phyloP scores from a whole-genome alignment of 2,797 vertebrate genomes.

The Acrocephalus scirpaceus region DNA sequence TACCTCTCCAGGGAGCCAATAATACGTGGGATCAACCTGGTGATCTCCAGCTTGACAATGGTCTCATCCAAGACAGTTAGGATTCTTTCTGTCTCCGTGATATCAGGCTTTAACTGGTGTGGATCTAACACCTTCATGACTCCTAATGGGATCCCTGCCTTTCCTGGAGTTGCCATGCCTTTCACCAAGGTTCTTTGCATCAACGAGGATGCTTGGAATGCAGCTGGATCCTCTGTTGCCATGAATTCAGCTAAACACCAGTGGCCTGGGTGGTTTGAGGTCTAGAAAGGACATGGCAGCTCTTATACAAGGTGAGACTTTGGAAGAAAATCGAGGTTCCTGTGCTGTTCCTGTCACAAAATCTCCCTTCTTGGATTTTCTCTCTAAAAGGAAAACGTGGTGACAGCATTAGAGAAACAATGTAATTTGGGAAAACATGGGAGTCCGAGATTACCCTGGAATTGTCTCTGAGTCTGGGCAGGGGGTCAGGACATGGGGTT shows the following conservation, averaged over 20 bases:
- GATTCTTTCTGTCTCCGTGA: constrained; percentile 78
- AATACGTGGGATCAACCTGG: constrained; percentile 71
- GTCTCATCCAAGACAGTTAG: constrained; percentile 80
- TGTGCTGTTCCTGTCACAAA: background rate
- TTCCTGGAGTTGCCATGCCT: background rate
- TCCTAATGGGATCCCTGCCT: background rate
- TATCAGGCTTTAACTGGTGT: background rate
- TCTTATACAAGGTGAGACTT: background rate
- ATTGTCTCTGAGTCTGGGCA: background rate
- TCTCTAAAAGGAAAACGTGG: background rate
- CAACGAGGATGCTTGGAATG: background rate
- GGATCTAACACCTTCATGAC: background rate
- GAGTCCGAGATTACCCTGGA: fast-evolving
- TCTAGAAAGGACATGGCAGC: background rate
- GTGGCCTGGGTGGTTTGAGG: background rate
- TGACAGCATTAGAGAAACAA: background rate
- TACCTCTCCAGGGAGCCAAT: background rate
- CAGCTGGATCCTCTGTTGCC: background rate
- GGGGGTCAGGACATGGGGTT: fast-evolving
- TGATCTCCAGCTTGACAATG: constrained; percentile 78
- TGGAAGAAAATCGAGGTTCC: background rate
- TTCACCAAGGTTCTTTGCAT: background rate
- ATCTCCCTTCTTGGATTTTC: background rate
- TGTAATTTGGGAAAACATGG: fast-evolving
- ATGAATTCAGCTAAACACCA: background rate